Conservation (phyloP, 1,140 invertebrate genomes). For the Ptiloglossa arizonensis region DNA sequence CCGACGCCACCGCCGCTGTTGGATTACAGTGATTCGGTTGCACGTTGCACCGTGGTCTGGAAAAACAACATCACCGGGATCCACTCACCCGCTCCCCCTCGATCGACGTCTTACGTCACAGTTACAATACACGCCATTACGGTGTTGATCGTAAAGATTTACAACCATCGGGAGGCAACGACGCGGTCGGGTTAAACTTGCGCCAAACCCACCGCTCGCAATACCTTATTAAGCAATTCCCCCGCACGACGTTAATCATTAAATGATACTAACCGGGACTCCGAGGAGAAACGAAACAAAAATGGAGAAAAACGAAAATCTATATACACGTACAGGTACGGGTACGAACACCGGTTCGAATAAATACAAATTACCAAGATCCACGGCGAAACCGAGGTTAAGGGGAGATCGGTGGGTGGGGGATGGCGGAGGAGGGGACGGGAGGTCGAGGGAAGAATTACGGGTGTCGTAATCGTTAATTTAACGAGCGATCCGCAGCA, state of each 20-base stretch:
- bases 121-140: background rate
- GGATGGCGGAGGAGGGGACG: no score
- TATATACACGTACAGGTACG: no score
- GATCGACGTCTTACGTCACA: background rate
- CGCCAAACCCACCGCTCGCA: background rate
- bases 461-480: slow-evolving; percentile 34
- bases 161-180: background rate
- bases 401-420: no score
- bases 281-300: no score
- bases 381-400: background rate
- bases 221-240: slow-evolving; percentile 24
- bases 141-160: background rate
- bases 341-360: background rate
- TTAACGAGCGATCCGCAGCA: background rate
- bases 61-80: background rate
- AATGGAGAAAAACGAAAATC: no score
- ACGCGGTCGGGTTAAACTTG: background rate
- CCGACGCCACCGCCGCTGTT: no score
- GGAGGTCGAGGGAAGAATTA: background rate
- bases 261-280: background rate
- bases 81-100: no score
- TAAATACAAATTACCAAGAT: slow-evolving; percentile 41
- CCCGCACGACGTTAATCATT: slow-evolving; percentile 23
- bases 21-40: no score
- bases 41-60: background rate